Evolutionary conservation across 2,797 vertebrate species (phyloP).

Genomic region (Glyptemys insculpta): DNA sequence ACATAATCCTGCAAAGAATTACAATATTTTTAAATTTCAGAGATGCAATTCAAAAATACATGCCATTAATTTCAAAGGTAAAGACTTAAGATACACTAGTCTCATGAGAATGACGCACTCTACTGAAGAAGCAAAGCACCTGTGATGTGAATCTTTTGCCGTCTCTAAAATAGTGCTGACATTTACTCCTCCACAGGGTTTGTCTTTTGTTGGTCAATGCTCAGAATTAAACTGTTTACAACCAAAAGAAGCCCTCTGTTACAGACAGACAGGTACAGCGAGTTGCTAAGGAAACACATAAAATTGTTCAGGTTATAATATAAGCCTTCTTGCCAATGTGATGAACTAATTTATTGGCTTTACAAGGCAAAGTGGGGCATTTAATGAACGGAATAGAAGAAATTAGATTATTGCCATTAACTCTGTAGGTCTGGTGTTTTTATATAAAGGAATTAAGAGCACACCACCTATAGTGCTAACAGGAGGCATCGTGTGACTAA

Average conservation of each 20-base stretch:
- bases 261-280: slow-evolving; percentile 4
- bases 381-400: slow-evolving; percentile 18
- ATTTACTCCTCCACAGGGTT: slow-evolving; percentile 10
- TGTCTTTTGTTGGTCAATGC: background rate
- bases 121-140: background rate
- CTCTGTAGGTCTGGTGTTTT: background rate
- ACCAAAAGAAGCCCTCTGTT: background rate
- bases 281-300: slow-evolving; percentile 65
- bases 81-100: background rate
- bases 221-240: slow-evolving; percentile 4
- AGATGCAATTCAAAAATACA: background rate
- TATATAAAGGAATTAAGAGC: background rate
- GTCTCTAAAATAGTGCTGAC: background rate
- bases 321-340: slow-evolving; percentile 47
- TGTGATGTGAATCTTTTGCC: background rate
- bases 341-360: slow-evolving; percentile 36
- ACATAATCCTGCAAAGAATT: background rate
- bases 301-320: background rate
- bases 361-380: background rate
- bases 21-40: background rate
- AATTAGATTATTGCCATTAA: background rate
- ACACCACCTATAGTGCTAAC: background rate
- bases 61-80: background rate
- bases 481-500: slow-evolving; percentile 1
- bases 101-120: background rate